Percentiles rank a stretch among this genome's conserved stretches.
Evolutionary conservation across 1,140 invertebrate species (phyloP).

Genomic region (Heliconius eleuchia): DNA sequence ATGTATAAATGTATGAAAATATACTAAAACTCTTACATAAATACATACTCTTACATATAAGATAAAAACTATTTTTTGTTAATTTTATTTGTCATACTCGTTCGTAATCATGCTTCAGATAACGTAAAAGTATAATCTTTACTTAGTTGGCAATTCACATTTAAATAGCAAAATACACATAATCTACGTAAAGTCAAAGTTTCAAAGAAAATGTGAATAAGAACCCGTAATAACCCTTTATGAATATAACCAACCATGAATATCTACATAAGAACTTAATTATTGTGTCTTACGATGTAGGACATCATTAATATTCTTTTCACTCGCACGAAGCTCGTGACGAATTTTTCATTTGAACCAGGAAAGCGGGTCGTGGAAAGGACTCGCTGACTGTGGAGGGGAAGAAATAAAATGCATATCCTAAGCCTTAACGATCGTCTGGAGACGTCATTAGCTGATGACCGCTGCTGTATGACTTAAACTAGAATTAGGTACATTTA

Average conservation of each 20-base stretch:
- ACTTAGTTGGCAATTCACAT: not conserved
- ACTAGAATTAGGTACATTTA: not conserved
- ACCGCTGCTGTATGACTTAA: conserved; percentile 25
- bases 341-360: conserved; percentile 22
- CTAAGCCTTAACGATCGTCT: conserved; percentile 23
- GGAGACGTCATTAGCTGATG: conserved; percentile 32
- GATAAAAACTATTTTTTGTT: not conserved
- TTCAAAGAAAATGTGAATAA: not conserved
- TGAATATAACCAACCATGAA: not conserved
- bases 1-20: not conserved
- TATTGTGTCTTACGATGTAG: conserved; percentile 19
- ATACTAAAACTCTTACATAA: not conserved
- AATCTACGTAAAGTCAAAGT: not conserved
- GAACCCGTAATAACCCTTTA: not conserved
- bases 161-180: not conserved
- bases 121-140: not conserved
- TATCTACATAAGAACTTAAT: conserved; percentile 8
- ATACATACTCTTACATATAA: not conserved
- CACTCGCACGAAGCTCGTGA: not conserved
- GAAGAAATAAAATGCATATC: conserved; percentile 29
- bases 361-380: conserved; percentile 18
- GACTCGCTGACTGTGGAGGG: conserved; percentile 17
- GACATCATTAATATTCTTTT: conserved; percentile 31
- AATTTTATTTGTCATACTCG: not conserved
- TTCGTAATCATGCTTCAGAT: not conserved